Evolutionary conservation across 2,797 vertebrate genomes (phyloP), one percentile per base, ranked within the genome.

Genomic region (Sparidentex hasta): DNA sequence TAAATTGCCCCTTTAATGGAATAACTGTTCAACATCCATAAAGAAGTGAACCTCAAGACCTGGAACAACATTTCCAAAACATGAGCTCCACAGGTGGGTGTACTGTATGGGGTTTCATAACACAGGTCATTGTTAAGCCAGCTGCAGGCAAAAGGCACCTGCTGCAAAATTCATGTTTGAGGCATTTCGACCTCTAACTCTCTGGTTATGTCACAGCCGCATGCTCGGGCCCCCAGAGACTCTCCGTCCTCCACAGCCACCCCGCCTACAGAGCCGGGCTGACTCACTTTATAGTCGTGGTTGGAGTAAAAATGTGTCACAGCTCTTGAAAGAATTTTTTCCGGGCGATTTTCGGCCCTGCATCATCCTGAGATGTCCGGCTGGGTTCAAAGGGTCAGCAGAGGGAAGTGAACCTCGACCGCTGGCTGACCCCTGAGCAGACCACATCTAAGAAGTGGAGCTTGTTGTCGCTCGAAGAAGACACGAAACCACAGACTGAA

Each of bases 291-390:
- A 85, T 72, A 56, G 85, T 68, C 27, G 50, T 25, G 73, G 76
- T 90, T 81, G 76, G 80, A 76, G 65, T 5, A 71, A 80, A 78
- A 84, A 84, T 84, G 82, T 90, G 89, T 92, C 90, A 90, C 80
- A 58, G 47, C 41, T 69, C 76, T 78, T 80, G 78, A 78, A 77
- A 84, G 61, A 18, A 56, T 65, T 80, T 75, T 55, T 33, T 83
- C 51, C 25, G 7, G 48, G 65, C 61, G 80, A 71, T 58, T 81
- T 33, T 59, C 47, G 73, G 52, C 20, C 8, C 50, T 21, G 56
- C 73, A 74, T 66, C 87, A 81, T 82, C 65, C 57, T 18, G 5
- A 18, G 1, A 52, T 33, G 56, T 61, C 64, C 62, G 38, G 38
- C 64, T 72, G 82, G 23, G 83, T 75, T 88, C 73, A 88, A 80